Percentiles rank a stretch among this genome's conserved stretches.
phyloP scores from a whole-genome alignment of 2,888 invertebrate species.

The Sthenelais limicola region DNA sequence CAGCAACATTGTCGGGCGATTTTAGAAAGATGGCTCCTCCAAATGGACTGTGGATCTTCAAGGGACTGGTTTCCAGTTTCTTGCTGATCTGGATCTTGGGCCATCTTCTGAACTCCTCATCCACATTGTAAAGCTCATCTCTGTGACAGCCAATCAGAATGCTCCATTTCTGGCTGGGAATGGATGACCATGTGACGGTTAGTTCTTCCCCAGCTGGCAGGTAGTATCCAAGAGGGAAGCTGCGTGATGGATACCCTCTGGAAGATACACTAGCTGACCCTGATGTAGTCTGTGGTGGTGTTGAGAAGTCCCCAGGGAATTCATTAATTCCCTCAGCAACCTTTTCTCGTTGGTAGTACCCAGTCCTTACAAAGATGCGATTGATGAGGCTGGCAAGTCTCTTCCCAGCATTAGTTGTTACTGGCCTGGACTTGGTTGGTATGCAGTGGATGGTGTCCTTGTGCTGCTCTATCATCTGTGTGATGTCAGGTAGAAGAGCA shows the following conservation, averaged over 20 bases:
- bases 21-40: no score
- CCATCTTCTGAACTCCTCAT: no score
- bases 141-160: background rate
- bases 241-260: background rate
- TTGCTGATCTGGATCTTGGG: no score
- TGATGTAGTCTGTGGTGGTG: background rate
- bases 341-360: background rate
- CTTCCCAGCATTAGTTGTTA: background rate
- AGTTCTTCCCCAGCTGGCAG: background rate
- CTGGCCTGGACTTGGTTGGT: background rate
- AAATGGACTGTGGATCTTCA: no score
- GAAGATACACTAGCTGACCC: background rate
- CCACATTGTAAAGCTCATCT: background rate
- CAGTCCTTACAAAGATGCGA: background rate
- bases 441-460: background rate
- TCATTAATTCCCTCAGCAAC: background rate
- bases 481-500: background rate
- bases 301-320: background rate
- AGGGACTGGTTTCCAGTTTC: no score
- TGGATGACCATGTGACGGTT: background rate
- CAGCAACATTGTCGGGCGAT: no score
- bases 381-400: background rate
- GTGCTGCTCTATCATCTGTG: background rate
- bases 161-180: background rate
- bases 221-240: background rate